Evolutionary conservation across 2,888 invertebrate species (phyloP), one percentile per base, ranked within the genome.

Genomic region (Phragmatobia fuliginosa): DNA sequence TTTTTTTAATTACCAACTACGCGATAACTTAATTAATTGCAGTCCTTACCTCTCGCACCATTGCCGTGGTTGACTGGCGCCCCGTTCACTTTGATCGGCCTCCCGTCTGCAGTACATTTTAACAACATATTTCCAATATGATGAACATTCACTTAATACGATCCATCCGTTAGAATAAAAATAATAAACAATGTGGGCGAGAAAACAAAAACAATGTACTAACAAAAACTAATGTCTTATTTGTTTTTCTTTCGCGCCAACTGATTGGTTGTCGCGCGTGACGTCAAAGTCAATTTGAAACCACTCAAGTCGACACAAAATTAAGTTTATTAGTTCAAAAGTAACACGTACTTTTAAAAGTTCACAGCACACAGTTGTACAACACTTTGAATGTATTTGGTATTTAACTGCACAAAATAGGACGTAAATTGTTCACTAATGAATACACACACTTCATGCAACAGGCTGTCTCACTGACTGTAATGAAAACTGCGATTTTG

Each of bases 81-180:
- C 65, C 94, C 94, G 86, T 92, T 95, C 87, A 93, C 94, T 93
- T 94, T 94, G 88, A 95, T 94, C 79, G 93, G 89, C 85, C 94
- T 91, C 83, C 95, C 95, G 87, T 95, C 95, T 76, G 94, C 93
- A 81, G 94, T 94, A 83, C 94, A 95, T 94, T 95, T 95, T 85
- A 95, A 90, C 85, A 95, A 88, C 95, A 95, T 95, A 90, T 86
- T 93, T 92, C 83, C 80, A 86, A 83, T 83, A 85, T 83, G 73
- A 68, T 68, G 64, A 67, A 84, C 78, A 83, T 87, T 90, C 91
- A 91, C 88, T 84, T 89, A 86, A 83, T 85, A 74, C 72, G 84
- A 89, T 89, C 89, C 89, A 90, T 91, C 85, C 82, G 90, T 87
- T 87, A 88, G 83, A 80, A 86, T 85, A 85, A 79, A 79, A 79